phyloP scores from a whole-genome alignment of 2,888 invertebrate genomes.

The Drosophila lacicola region DNA sequence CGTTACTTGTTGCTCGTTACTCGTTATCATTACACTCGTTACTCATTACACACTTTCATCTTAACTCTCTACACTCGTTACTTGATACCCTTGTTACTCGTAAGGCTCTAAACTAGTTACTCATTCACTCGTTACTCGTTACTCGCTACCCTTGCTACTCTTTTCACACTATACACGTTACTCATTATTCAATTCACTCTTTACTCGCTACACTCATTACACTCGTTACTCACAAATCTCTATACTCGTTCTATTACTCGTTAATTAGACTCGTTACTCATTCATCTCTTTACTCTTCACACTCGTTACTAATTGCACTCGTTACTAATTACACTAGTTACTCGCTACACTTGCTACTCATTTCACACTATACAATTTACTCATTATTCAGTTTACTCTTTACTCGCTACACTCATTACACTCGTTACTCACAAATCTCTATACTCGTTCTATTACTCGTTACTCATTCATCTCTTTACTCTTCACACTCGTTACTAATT shows the following conservation, averaged over 20 bases:
- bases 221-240: too few species aligned
- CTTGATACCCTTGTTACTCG: not conserved
- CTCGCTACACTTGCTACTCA: not conserved
- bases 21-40: slow-evolving; percentile 29
- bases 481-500: too few species aligned
- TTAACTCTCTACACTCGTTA: slow-evolving; percentile 73
- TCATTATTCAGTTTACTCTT: not conserved
- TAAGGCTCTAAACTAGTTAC: too few species aligned
- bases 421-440: too few species aligned
- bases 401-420: not conserved
- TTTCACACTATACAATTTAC: slow-evolving; percentile 72
- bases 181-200: not conserved
- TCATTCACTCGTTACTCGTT: slow-evolving; percentile 80
- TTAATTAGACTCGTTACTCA: too few species aligned
- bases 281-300: not conserved
- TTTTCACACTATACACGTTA: slow-evolving; percentile 72
- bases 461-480: not conserved
- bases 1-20: slow-evolving; percentile 65
- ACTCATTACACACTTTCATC: not conserved
- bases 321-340: too few species aligned
- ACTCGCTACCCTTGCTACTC: not conserved
- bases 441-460: too few species aligned
- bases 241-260: too few species aligned
- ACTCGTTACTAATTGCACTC: slow-evolving; percentile 79
- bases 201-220: not conserved